phyloP scores from a whole-genome alignment of 2,113 vertebrate species.

The Anarhynchus alexandrinus region DNA sequence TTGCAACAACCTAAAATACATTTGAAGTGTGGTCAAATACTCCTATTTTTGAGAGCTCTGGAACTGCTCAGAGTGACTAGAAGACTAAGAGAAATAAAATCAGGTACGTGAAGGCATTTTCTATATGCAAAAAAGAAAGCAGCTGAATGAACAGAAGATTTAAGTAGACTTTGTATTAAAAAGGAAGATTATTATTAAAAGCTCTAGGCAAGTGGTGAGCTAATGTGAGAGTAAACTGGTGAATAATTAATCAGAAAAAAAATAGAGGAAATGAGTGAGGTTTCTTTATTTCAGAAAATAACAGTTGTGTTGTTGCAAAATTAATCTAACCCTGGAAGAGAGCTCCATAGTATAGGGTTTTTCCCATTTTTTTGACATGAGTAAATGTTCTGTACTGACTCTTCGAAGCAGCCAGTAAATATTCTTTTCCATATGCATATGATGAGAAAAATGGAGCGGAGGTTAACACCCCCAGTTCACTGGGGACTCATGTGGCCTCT shows the following conservation, averaged over 20 bases:
- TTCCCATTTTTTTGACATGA: neutral
- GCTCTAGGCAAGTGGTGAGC: neutral
- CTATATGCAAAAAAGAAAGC: neutral
- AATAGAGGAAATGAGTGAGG: neutral
- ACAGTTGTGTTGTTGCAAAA: conserved; percentile 3
- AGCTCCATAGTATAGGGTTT: neutral
- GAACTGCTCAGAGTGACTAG: neutral
- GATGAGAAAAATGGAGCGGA: conserved; percentile 28
- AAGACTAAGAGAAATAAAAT: neutral
- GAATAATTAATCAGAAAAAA: neutral
- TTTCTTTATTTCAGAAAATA: neutral
- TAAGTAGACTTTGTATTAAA: neutral
- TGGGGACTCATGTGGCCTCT: conserved; percentile 14
- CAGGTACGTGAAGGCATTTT: neutral
- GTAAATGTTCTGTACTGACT: neutral
- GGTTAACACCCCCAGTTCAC: neutral
- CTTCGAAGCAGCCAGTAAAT: conserved; percentile 17
- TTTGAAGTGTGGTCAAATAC: neutral
- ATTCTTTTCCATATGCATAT: neutral
- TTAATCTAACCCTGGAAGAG: neutral
- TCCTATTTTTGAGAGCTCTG: neutral
- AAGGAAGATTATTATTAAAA: neutral
- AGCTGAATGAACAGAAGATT: neutral
- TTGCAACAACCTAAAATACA: neutral
- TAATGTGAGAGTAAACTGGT: neutral